Evolutionary conservation across 2,113 vertebrate genomes (phyloP).

Genomic region (Gnathonemus echidnorhynchus): DNA sequence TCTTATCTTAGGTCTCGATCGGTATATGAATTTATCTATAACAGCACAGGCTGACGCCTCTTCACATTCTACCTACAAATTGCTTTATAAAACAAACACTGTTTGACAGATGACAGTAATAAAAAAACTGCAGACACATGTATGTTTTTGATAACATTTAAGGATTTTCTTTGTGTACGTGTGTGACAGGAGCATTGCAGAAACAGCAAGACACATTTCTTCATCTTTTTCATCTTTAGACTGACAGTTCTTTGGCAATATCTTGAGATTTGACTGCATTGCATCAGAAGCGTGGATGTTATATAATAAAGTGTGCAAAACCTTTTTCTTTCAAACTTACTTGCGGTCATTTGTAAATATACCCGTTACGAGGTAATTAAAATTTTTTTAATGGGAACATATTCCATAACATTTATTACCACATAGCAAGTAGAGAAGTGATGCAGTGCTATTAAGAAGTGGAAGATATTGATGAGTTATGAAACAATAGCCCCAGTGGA

Average conservation of each 20-base stretch:
- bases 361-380: background rate
- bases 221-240: background rate
- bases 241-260: background rate
- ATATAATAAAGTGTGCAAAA: background rate
- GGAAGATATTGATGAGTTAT: background rate
- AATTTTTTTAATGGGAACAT: background rate
- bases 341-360: background rate
- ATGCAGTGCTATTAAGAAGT: background rate
- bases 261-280: background rate
- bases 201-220: background rate
- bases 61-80: background rate
- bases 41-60: background rate
- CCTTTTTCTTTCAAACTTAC: background rate
- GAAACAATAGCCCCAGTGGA: background rate
- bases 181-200: background rate
- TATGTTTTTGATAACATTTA: background rate
- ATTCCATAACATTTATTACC: background rate
- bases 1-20: background rate
- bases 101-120: conserved; percentile 1
- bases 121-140: background rate
- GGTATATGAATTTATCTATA: background rate
- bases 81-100: background rate
- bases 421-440: background rate
- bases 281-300: background rate
- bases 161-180: background rate